Percentiles rank a stretch among this genome's conserved stretches.
Conservation (phyloP, 1,140 invertebrate genomes). For the Zaprionus ghesquierei region DNA sequence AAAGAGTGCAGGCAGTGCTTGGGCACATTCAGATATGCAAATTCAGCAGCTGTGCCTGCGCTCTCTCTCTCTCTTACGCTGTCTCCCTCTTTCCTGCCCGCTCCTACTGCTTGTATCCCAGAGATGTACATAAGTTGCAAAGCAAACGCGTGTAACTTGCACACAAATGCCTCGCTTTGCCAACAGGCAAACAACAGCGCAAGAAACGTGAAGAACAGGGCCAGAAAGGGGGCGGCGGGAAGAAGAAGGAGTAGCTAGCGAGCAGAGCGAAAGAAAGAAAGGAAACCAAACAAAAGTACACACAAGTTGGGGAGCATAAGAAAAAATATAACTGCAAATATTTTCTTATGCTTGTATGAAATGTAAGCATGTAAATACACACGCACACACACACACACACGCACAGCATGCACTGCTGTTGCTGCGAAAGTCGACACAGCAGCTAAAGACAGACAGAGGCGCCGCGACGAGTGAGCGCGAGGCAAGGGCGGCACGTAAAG, state of each 20-base stretch:
- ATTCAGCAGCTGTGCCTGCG: neutral
- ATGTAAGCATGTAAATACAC: slow-evolving; percentile 72
- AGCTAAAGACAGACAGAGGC: neutral
- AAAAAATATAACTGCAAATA: slow-evolving; percentile 65
- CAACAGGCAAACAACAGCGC: neutral
- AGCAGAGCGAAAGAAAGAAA: slow-evolving; percentile 25
- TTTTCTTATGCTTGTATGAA: slow-evolving; percentile 73
- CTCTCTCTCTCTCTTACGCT: neutral
- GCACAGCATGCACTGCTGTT: slow-evolving; percentile 48
- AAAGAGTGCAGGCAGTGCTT: slow-evolving; percentile 1
- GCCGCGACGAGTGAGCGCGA: too few species aligned
- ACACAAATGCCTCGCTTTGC: slow-evolving; percentile 20
- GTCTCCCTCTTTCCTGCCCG: too few species aligned
- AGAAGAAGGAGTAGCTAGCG: neutral
- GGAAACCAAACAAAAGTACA: slow-evolving; percentile 75
- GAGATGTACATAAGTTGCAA: slow-evolving; percentile 49
- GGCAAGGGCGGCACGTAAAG: neutral
- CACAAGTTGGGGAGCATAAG: slow-evolving; percentile 51
- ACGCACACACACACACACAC: slow-evolving; percentile 33
- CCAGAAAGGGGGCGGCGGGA: neutral
- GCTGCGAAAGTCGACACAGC: slow-evolving; percentile 22
- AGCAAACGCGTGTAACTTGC: slow-evolving; percentile 34
- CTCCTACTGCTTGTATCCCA: neutral
- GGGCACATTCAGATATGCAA: slow-evolving; percentile 1
- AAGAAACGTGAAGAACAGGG: neutral